Conservation (phyloP, 2,888 invertebrate genomes). For the Smittia aterrima region DNA sequence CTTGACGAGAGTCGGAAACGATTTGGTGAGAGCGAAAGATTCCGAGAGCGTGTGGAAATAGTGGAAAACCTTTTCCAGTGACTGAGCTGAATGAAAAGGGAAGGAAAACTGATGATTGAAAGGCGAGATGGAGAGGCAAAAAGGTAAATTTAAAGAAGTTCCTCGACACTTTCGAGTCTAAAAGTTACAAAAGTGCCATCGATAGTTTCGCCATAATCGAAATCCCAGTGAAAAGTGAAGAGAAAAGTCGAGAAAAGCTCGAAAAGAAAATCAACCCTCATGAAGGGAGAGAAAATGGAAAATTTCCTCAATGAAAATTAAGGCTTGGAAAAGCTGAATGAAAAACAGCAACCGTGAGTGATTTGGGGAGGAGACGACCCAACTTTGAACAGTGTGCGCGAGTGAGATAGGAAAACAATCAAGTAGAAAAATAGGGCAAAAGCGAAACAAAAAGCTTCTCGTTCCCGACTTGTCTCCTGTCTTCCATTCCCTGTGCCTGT, state of each 20-base stretch:
- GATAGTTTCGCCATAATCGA: not conserved
- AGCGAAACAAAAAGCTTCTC: constrained; percentile 24
- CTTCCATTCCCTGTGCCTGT: not conserved
- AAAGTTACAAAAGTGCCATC: constrained; percentile 2
- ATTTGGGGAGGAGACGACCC: not conserved
- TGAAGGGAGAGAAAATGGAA: constrained; percentile 8
- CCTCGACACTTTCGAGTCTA: not conserved
- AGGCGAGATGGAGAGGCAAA: constrained; percentile 36
- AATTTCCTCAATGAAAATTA: constrained; percentile 37
- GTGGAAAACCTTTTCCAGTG: not conserved
- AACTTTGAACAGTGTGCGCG: not conserved
- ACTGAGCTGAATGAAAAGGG: constrained; percentile 10
- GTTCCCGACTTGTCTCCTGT: constrained; percentile 2
- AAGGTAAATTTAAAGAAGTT: constrained; percentile 18
- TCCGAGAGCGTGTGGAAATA: not conserved
- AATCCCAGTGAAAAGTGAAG: not conserved
- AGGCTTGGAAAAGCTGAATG: constrained; percentile 37
- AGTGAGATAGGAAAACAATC: constrained; percentile 26
- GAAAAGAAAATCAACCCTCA: not conserved
- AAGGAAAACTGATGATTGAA: constrained; percentile 36
- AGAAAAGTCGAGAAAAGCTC: not conserved
- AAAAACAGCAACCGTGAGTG: constrained; percentile 15
- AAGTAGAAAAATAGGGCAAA: constrained; percentile 31
- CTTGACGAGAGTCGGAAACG: not conserved
- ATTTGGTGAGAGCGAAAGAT: not conserved